Conservation (phyloP, 2,797 vertebrate genomes). For the Hybognathus amarus region DNA sequence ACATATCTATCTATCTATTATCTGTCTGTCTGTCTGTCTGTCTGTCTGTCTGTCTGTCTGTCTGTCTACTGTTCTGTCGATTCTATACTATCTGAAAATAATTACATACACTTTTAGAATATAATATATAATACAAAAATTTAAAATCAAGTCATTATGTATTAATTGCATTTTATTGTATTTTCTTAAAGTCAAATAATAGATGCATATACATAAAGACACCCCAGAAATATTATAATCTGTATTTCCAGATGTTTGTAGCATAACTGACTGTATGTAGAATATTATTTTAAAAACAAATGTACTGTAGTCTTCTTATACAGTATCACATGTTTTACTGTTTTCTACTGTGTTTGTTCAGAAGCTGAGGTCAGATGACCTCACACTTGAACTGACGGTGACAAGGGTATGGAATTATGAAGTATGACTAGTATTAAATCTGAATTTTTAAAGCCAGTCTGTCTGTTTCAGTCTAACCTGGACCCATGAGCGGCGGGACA, state of each 20-base stretch:
- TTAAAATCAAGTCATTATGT: neutral
- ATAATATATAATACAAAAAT: too few relatives aligned
- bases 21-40: too few relatives aligned
- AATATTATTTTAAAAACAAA: neutral
- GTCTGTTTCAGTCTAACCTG: slow-evolving; percentile 99
- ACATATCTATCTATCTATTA: too few relatives aligned
- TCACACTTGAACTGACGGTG: neutral
- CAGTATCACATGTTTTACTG: neutral
- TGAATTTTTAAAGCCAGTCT: slow-evolving; percentile 67
- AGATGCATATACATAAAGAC: too few relatives aligned
- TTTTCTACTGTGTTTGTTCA: neutral
- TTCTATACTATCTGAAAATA: too few relatives aligned
- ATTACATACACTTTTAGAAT: too few relatives aligned
- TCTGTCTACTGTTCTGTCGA: too few relatives aligned
- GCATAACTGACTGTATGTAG: neutral
- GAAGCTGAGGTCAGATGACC: neutral
- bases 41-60: too few relatives aligned
- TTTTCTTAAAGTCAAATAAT: too few relatives aligned
- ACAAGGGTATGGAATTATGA: neutral
- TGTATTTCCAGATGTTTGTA: neutral
- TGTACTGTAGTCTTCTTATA: neutral
- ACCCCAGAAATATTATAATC: neutral
- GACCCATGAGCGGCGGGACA: slow-evolving; percentile 79
- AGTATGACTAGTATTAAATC: neutral
- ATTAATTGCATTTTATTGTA: neutral